Evolutionary conservation across 2,888 invertebrate species (phyloP).

Genomic region (Melieria picta): DNA sequence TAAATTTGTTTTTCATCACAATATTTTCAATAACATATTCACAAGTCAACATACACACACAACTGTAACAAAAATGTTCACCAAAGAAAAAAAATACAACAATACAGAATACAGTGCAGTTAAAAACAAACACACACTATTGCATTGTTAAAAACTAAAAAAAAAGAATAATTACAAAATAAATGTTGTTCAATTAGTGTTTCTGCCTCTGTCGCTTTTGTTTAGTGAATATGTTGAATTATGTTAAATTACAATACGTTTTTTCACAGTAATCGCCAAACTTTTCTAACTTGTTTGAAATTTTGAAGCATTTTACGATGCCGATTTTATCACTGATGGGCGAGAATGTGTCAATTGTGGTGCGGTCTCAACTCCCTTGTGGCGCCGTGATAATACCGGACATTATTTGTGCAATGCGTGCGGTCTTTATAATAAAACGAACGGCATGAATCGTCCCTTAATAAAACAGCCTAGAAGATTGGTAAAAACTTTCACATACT

Average conservation of each 20-base stretch:
- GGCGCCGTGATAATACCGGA: constrained; percentile 98
- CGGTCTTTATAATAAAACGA: constrained; percentile 98
- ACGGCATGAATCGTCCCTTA: constrained; percentile 91
- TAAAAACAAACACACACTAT: no score
- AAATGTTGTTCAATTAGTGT: constrained; percentile 37
- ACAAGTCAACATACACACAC: constrained; percentile 28
- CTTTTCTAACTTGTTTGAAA: constrained; percentile 40
- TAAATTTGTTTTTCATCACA: constrained; percentile 53
- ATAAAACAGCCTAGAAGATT: constrained; percentile 91
- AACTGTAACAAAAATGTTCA: constrained; percentile 28
- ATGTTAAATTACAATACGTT: background rate
- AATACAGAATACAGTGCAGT: constrained; percentile 21
- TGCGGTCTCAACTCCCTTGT: constrained; percentile 95
- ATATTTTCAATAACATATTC: constrained; percentile 3
- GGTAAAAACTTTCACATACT: constrained; percentile 69
- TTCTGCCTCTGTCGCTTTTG: constrained; percentile 27
- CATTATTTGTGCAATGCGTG: constrained; percentile 99
- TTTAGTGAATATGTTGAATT: constrained; percentile 26
- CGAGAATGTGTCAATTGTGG: constrained; percentile 99
- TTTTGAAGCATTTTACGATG: constrained; percentile 66
- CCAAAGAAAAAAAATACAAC: constrained; percentile 35
- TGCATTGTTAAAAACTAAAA: background rate
- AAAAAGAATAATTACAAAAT: constrained; percentile 20
- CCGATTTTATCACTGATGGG: constrained; percentile 77
- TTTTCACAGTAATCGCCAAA: constrained; percentile 22